Conservation (phyloP, 1,140 invertebrate genomes). For the Drosophila jambulina region DNA sequence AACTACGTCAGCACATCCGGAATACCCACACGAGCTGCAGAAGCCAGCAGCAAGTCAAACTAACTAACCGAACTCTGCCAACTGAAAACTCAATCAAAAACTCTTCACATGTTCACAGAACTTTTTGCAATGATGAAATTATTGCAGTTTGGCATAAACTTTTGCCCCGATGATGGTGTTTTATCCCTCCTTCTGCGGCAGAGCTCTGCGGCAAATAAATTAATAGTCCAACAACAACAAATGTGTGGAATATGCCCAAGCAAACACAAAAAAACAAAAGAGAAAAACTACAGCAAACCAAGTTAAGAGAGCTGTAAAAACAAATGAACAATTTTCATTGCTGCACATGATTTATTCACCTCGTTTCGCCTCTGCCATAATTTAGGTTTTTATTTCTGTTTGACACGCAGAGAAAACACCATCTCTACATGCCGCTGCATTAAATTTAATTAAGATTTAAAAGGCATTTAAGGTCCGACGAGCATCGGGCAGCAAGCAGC, state of each 20-base stretch:
- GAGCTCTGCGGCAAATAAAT: conserved; percentile 22
- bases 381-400: conserved; percentile 43
- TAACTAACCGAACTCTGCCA: conserved; percentile 37
- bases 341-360: conserved; percentile 43
- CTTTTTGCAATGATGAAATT: conserved; percentile 72
- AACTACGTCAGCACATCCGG: conserved; percentile 23
- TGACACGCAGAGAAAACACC: conserved; percentile 39
- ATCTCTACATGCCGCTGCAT: conserved; percentile 35
- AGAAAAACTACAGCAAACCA: conserved; percentile 12
- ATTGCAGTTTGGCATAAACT: conserved; percentile 56
- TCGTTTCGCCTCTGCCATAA: conserved; percentile 29
- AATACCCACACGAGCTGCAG: conserved; percentile 4
- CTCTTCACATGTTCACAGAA: conserved; percentile 64
- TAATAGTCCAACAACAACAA: conserved; percentile 25
- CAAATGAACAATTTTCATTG: conserved; percentile 21
- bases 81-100: conserved; percentile 76
- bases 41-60: conserved; percentile 21
- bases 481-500: conserved; percentile 15
- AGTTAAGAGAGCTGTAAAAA: conserved; percentile 7
- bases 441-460: conserved; percentile 60
- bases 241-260: conserved; percentile 4
- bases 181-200: neutral
- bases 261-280: conserved; percentile 6
- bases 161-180: conserved; percentile 8
- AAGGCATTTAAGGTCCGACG: conserved; percentile 38